Percentiles rank a stretch among this genome's conserved stretches.
These are phyloP conservation scores for Xiphias gladius DNA, from an alignment of 2,113 vertebrate species.

Conservation along the genomic window DNA sequence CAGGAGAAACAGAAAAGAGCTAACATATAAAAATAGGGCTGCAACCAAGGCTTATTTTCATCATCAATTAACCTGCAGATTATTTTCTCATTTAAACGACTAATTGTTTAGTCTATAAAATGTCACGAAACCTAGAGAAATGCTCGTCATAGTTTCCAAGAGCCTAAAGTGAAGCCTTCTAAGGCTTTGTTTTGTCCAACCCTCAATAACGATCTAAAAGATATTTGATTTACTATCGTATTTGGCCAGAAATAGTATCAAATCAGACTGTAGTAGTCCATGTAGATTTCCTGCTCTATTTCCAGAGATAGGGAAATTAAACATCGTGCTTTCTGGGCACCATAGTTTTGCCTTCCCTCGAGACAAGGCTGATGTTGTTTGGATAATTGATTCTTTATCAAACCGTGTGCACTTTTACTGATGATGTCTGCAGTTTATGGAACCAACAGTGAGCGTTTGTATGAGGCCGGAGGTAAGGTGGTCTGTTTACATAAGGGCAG, in stretches of 20 bases:
- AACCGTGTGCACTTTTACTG: not conserved
- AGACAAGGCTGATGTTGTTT: not conserved
- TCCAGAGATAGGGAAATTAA: not conserved
- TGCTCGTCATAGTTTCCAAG: no score
- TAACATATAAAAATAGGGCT: no score
- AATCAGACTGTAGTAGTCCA: not conserved
- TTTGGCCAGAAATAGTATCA: not conserved
- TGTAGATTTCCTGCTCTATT: not conserved
- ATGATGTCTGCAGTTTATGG: not conserved
- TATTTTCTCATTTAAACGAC: no score
- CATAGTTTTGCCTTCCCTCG: not conserved
- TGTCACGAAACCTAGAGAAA: no score
- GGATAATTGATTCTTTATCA: not conserved
- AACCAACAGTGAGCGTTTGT: not conserved
- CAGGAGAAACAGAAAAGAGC: no score
- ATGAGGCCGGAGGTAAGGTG: constrained; percentile 2
- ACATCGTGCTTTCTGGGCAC: constrained; percentile 1
- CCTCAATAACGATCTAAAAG: no score
- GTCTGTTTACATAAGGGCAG: constrained; percentile 7
- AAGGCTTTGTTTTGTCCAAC: no score
- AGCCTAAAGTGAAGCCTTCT: no score
- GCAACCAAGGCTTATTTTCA: no score
- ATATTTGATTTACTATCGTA: no score
- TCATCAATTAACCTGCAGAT: no score
- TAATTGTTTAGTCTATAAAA: no score